Percentiles rank a stretch among this genome's conserved stretches.
Conservation (phyloP, 2,113 vertebrate genomes). For the Turnix velox region DNA sequence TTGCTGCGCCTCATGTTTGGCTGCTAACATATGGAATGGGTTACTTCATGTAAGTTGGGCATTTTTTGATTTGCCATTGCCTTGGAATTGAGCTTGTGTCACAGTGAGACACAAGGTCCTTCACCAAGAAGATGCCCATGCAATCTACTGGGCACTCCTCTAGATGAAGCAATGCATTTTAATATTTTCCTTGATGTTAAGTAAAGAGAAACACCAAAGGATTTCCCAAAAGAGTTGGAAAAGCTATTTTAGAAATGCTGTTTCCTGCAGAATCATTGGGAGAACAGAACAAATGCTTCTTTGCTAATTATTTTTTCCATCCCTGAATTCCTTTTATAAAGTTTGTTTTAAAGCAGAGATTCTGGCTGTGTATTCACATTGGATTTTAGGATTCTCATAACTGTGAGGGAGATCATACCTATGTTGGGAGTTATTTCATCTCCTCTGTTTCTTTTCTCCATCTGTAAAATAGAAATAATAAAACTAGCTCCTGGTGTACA, state of each 20-base stretch:
- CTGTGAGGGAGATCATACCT: background rate
- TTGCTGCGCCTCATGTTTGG: constrained; percentile 27
- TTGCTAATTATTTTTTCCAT: background rate
- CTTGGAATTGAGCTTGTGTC: constrained; percentile 31
- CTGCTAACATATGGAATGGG: background rate
- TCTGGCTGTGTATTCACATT: background rate
- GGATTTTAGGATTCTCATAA: background rate
- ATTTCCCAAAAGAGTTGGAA: background rate
- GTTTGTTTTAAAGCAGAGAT: background rate
- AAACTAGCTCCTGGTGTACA: background rate
- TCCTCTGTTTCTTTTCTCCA: background rate
- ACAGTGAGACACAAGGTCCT: background rate
- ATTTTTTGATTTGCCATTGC: constrained; percentile 48
- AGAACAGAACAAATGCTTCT: background rate
- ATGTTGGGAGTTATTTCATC: background rate
- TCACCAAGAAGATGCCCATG: constrained; percentile 9
- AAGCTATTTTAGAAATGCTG: background rate
- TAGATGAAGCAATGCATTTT: background rate
- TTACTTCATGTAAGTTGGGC: background rate
- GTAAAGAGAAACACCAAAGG: background rate
- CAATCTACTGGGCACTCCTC: background rate
- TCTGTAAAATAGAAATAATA: background rate
- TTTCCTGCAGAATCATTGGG: background rate
- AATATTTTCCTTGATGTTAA: background rate
- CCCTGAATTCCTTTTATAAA: background rate